Percentiles rank a stretch among this genome's conserved stretches.
Evolutionary conservation across 2,113 vertebrate species (phyloP).

Genomic region (Oostethus manadensis): DNA sequence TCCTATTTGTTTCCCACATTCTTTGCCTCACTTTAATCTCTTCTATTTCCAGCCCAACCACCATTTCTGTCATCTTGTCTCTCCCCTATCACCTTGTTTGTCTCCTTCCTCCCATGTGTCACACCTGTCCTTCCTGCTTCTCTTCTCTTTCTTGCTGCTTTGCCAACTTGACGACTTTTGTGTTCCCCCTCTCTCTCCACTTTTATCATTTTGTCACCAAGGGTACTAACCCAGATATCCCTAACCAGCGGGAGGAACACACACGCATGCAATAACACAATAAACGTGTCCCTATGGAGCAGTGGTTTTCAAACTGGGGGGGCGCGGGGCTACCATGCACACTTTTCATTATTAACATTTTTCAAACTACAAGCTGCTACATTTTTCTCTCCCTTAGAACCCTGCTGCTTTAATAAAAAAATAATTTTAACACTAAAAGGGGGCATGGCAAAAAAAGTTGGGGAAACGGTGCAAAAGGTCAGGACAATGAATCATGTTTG

Average conservation of each 20-base stretch:
- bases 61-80: constrained; percentile 10
- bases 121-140: constrained; percentile 16
- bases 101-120: constrained; percentile 13
- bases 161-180: constrained; percentile 17
- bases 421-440: too few species aligned
- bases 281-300: too few species aligned
- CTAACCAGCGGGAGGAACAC: constrained; percentile 26
- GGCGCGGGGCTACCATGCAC: too few species aligned
- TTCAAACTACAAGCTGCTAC: too few species aligned
- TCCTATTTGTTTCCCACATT: constrained; percentile 22
- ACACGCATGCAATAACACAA: neutral
- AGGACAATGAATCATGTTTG: constrained; percentile 50
- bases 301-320: too few species aligned
- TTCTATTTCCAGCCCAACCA: constrained; percentile 1
- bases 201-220: constrained; percentile 10
- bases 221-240: constrained; percentile 47
- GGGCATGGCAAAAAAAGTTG: too few species aligned
- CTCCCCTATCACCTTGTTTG: constrained; percentile 17
- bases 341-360: too few species aligned
- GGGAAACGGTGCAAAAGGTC: too few species aligned
- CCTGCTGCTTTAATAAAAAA: too few species aligned
- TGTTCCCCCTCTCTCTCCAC: constrained; percentile 6
- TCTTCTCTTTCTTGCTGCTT: constrained; percentile 12
- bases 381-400: too few species aligned
- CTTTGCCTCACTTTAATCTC: constrained; percentile 24